These are phyloP conservation scores for Polia nebulosa DNA, from an alignment of 2,888 invertebrate genomes.

Conservation along the genomic window DNA sequence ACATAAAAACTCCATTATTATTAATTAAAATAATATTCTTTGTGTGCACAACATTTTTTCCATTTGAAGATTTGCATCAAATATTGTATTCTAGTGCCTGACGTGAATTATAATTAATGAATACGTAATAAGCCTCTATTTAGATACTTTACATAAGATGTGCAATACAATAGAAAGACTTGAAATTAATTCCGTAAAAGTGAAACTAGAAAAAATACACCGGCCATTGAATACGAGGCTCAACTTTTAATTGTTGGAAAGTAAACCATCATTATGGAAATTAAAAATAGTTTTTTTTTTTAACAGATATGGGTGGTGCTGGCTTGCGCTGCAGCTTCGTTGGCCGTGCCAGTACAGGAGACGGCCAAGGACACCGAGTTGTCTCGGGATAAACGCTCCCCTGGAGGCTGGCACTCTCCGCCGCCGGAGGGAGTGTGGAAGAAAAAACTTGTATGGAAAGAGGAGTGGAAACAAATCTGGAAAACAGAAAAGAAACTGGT, in stretches of 20 bases:
- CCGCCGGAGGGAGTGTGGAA: slow-evolving; percentile 94
- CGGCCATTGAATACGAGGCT: slow-evolving; percentile 26
- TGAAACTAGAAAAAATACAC: slow-evolving; percentile 45
- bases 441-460: slow-evolving; percentile 96
- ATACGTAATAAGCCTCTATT: slow-evolving; percentile 27
- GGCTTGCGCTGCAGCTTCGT: slow-evolving; percentile 85
- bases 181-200: slow-evolving; percentile 45
- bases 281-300: slow-evolving; percentile 73
- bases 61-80: slow-evolving; percentile 26
- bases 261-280: slow-evolving; percentile 19
- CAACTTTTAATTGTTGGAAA: slow-evolving; percentile 51
- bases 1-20: slow-evolving; percentile 25
- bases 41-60: slow-evolving; percentile 24
- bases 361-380: slow-evolving; percentile 77
- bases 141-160: slow-evolving; percentile 23
- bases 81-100: slow-evolving; percentile 22
- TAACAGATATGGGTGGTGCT: slow-evolving; percentile 92
- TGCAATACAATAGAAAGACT: slow-evolving; percentile 27
- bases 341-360: slow-evolving; percentile 81
- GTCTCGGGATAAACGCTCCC: slow-evolving; percentile 90
- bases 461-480: slow-evolving; percentile 95
- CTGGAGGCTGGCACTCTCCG: slow-evolving; percentile 89
- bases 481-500: slow-evolving; percentile 94
- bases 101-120: slow-evolving; percentile 31
- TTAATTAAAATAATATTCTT: slow-evolving; percentile 31